These are phyloP conservation scores for Clavelina lepadiformis DNA, from an alignment of 23 tunicate genomes.

Conservation along the genomic window DNA sequence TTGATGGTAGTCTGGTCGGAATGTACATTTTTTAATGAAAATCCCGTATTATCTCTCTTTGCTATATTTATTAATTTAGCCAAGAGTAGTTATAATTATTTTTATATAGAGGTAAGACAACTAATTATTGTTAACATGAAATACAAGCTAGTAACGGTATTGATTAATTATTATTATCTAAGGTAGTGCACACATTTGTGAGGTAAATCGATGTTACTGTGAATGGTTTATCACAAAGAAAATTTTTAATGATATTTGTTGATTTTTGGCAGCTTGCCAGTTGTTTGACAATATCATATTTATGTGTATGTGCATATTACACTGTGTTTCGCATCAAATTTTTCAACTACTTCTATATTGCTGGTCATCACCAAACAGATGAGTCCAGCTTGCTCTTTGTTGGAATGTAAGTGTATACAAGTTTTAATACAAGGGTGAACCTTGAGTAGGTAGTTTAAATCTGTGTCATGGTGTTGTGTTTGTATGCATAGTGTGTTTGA, in stretches of 20 bases:
- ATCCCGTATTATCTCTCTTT: constrained; percentile 90
- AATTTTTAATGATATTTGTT: neutral
- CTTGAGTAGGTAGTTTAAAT: no score
- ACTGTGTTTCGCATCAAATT: constrained; percentile 94
- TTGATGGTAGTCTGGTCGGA: constrained; percentile 97
- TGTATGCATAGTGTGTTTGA: no score
- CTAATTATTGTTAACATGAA: neutral
- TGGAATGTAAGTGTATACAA: constrained; percentile 66
- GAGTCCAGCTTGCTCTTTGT: constrained; percentile 91
- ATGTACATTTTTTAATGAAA: constrained; percentile 89
- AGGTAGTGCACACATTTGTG: no score
- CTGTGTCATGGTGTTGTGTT: no score
- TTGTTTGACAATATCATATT: constrained; percentile 73
- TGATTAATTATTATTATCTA: no score
- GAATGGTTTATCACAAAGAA: neutral
- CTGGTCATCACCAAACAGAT: constrained; percentile 97
- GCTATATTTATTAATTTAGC: constrained; percentile 92
- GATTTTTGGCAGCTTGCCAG: constrained; percentile 58
- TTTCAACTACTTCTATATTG: constrained; percentile 95
- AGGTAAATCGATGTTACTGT: neutral
- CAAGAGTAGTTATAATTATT: constrained; percentile 52
- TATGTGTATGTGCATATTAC: constrained; percentile 97
- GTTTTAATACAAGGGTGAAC: no score
- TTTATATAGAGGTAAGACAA: constrained; percentile 74
- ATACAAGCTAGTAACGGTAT: neutral